These are phyloP conservation scores for Neotragus moschatus DNA, from an alignment of 2,113 vertebrate species.

Conservation along the genomic window DNA sequence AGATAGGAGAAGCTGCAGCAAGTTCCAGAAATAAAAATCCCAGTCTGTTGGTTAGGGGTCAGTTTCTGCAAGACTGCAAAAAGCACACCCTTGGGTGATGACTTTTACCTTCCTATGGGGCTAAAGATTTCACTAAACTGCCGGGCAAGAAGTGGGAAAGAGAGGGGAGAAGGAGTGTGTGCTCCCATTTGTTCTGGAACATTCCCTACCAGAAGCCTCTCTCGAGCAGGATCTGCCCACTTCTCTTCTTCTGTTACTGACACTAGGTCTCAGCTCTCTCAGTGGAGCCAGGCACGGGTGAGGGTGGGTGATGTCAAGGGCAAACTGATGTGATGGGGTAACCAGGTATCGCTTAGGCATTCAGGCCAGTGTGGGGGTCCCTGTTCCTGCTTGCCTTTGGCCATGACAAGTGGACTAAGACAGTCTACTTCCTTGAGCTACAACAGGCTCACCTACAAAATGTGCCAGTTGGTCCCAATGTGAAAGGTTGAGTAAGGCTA, in stretches of 20 bases:
- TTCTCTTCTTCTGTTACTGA: neutral
- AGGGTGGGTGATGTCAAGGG: neutral
- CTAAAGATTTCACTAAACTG: neutral
- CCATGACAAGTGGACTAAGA: neutral
- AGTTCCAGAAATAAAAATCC: neutral
- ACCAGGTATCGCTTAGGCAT: fast-evolving
- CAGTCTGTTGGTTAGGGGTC: neutral
- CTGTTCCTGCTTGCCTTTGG: neutral
- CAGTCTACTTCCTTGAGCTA: neutral
- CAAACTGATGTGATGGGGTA: neutral
- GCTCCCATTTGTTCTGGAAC: neutral
- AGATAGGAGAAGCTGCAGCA: neutral
- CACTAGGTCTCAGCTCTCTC: neutral
- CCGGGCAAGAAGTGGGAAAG: neutral
- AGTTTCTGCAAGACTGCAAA: neutral
- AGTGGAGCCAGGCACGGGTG: neutral
- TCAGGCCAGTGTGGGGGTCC: fast-evolving
- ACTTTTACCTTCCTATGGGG: fast-evolving
- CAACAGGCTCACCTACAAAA: neutral
- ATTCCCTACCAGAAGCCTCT: neutral
- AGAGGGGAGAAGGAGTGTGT: neutral
- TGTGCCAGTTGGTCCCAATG: neutral
- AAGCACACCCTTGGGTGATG: neutral
- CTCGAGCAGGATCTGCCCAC: neutral
- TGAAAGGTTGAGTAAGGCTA: neutral